These are phyloP conservation scores for Corydoras maculifer DNA, from an alignment of 2,113 vertebrate genomes.

Conservation along the genomic window DNA sequence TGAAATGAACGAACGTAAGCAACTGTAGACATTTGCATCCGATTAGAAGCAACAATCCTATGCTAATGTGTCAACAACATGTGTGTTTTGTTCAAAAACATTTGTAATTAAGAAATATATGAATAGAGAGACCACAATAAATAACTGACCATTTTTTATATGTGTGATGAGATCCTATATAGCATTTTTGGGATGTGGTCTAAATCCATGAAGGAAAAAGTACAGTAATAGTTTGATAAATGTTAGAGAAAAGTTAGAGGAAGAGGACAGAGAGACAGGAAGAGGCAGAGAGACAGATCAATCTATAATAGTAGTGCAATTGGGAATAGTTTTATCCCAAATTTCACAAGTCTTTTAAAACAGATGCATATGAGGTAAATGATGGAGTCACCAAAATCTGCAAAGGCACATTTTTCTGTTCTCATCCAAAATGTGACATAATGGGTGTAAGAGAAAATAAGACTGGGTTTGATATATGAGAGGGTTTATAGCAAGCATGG, in stretches of 20 bases:
- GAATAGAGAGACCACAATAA: too few species aligned
- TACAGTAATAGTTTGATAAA: background rate
- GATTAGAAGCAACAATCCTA: too few species aligned
- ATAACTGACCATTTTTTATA: too few species aligned
- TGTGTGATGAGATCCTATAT: too few species aligned
- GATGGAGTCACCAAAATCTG: constrained; percentile 13
- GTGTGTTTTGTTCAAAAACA: too few species aligned
- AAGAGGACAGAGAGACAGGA: background rate
- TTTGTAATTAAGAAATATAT: too few species aligned
- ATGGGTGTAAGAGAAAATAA: constrained; percentile 29
- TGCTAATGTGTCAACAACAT: too few species aligned
- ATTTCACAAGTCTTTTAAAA: constrained; percentile 22
- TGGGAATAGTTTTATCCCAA: constrained; percentile 7
- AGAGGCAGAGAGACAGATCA: constrained; percentile 5
- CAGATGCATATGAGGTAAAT: constrained; percentile 17
- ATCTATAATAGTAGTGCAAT: background rate
- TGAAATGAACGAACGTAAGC: too few species aligned
- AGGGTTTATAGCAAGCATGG: constrained; percentile 7
- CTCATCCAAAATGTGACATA: constrained; percentile 18
- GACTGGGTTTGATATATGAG: background rate
- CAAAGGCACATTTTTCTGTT: constrained; percentile 21
- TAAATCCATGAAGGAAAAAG: too few species aligned
- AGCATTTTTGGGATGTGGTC: too few species aligned
- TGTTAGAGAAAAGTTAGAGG: background rate
- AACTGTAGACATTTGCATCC: too few species aligned